phyloP scores from a whole-genome alignment of 2,888 invertebrate species.

The Drosophila neotestacea region DNA sequence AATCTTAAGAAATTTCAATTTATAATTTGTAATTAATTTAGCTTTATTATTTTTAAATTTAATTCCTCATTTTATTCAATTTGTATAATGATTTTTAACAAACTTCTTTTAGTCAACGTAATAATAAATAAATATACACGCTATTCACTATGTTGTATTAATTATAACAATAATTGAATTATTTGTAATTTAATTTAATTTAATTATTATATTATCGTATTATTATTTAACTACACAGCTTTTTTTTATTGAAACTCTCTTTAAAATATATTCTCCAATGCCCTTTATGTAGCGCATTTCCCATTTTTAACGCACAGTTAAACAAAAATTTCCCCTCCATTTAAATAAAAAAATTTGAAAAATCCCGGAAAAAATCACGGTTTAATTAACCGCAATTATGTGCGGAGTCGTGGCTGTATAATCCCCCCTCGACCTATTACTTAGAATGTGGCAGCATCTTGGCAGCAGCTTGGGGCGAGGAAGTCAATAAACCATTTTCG shows the following conservation, averaged over 20 bases:
- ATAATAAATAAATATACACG: too few relatives aligned
- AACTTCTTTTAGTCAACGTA: too few relatives aligned
- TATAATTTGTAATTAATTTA: too few relatives aligned
- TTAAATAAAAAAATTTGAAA: slow-evolving; percentile 15
- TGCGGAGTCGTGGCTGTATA: slow-evolving; percentile 67
- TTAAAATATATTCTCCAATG: neutral
- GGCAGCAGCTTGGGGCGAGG: slow-evolving; percentile 43
- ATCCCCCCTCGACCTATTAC: neutral
- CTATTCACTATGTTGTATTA: too few relatives aligned
- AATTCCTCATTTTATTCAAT: too few relatives aligned
- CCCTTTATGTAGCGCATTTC: neutral
- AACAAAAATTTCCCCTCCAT: slow-evolving; percentile 15
- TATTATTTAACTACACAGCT: slow-evolving; percentile 8
- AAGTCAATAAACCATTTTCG: slow-evolving; percentile 76
- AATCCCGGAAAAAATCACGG: slow-evolving; percentile 61
- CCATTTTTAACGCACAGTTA: slow-evolving; percentile 33
- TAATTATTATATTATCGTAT: neutral
- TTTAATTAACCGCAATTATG: slow-evolving; percentile 83
- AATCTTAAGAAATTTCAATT: too few relatives aligned
- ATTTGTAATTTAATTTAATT: neutral
- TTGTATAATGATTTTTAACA: too few relatives aligned
- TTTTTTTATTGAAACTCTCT: neutral
- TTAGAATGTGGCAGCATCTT: slow-evolving; percentile 42
- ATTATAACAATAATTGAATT: too few relatives aligned
- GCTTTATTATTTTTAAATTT: too few relatives aligned